Conservation (phyloP, 2,113 vertebrate species). For the Uria aalge region DNA sequence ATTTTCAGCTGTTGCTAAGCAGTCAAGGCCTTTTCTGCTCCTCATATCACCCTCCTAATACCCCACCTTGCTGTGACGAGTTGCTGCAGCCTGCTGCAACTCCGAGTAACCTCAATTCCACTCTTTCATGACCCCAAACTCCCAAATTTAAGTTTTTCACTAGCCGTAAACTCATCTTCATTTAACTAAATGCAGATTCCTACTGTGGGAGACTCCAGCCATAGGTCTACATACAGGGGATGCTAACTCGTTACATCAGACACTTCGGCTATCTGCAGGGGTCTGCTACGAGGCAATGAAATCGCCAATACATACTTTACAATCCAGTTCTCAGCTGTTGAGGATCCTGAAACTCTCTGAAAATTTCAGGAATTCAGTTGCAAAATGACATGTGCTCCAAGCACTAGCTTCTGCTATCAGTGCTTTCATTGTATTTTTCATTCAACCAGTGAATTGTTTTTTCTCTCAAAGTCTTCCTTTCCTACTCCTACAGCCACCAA, state of each 20-base stretch:
- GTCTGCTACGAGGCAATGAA: background rate
- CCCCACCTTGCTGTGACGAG: background rate
- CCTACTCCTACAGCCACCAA: background rate
- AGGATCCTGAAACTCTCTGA: background rate
- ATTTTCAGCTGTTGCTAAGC: background rate
- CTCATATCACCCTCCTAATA: background rate
- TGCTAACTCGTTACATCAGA: background rate
- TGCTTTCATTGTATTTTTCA: background rate
- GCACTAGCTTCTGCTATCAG: background rate
- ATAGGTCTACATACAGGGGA: background rate
- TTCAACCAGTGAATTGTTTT: background rate
- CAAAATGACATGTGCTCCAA: background rate
- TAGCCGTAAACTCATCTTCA: background rate
- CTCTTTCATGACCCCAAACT: background rate
- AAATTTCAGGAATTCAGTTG: background rate
- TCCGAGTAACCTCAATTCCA: background rate
- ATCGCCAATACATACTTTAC: background rate
- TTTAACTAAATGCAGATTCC: background rate
- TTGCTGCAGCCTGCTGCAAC: background rate
- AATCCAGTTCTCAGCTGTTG: background rate
- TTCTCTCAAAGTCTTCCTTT: background rate
- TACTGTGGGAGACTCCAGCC: background rate
- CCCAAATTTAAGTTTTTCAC: background rate
- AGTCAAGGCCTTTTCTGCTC: background rate
- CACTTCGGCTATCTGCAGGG: background rate